Evolutionary conservation across 2,888 invertebrate genomes (phyloP), one percentile per base, ranked within the genome.

Genomic region (Esperia sulphurella): DNA sequence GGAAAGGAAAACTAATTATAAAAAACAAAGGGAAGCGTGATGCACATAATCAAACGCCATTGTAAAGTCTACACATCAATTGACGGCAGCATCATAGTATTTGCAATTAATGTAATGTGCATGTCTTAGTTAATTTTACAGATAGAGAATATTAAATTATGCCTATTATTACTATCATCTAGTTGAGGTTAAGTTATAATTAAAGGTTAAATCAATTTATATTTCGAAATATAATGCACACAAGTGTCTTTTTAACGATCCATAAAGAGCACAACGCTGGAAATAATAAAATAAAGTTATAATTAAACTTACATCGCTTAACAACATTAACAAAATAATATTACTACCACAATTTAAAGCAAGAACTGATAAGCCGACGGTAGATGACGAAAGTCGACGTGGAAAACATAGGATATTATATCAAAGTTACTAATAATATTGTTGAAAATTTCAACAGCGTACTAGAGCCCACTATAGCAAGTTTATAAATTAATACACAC

Each of bases 41-140:
- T 60, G 55, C 50, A 66, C 63, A 63, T 59, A 57, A 63, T 68
- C 68, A 64, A 59, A 71, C 45, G 71, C 61, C 63, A 68, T 69
- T 67, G 71, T 64, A 48, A 29, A 43, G 21, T 21, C 21, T 35
- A 44, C 45, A 44, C 47, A n/a, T 35, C 49, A 48, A 51, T 43
- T 29, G 29, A 30, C 14, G 4, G 12, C 4, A 30, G 29, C 8
- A 5, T 12, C 41, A 41, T 41, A 29, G 41, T n/a, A 13, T 30
- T 41, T 41, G 3, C 12, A 12, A 13, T 13, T 39, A 35, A 35
- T n/a, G n/a, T 31, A 8, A 31, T 31, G 3, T 35, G 35, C 35
- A 35, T 35, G 35, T 35, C n/a, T n/a, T n/a, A 10, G 10, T n/a
- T n/a, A 35, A 35, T 31, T 31, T 31, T 4, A 10, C 1, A 35